phyloP scores from a whole-genome alignment of 2,113 vertebrate species.

The Pongo abelii region DNA sequence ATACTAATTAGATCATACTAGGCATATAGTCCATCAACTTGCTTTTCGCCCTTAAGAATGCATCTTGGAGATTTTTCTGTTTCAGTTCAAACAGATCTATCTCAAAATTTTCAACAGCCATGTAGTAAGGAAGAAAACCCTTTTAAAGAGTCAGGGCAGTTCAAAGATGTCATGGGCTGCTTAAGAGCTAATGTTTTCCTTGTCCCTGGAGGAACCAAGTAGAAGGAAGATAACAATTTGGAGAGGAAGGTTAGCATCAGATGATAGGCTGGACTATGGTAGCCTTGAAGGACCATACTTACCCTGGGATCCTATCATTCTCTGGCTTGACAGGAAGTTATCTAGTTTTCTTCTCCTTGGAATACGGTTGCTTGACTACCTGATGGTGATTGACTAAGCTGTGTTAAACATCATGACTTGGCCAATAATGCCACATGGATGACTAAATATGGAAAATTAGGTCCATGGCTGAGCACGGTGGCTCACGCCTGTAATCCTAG shows the following conservation, averaged over 20 bases:
- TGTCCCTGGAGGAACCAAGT: neutral
- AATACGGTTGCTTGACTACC: neutral
- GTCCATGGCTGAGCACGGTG: neutral
- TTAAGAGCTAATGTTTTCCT: neutral
- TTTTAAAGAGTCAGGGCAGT: neutral
- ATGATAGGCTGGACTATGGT: neutral
- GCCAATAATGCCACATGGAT: neutral
- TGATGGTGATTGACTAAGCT: neutral
- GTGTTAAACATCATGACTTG: neutral
- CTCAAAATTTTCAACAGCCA: neutral
- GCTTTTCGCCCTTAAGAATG: constrained; percentile 36
- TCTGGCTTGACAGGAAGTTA: neutral
- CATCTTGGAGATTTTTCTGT: constrained; percentile 3
- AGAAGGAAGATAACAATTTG: neutral
- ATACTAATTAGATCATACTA: constrained; percentile 30
- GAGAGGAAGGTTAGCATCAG: neutral
- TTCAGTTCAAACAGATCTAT: neutral
- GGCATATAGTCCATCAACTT: neutral
- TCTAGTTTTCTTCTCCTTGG: neutral
- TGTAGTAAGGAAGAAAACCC: neutral
- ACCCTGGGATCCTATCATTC: neutral
- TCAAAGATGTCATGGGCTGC: neutral
- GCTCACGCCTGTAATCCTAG: too few relatives aligned
- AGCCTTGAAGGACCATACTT: neutral
- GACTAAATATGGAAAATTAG: neutral